A percentile compares a stretch with the other conserved stretches of the same genome.
These are phyloP conservation scores for Cochlearius cochlearius DNA, from an alignment of 2,113 vertebrate genomes.

Conservation along the genomic window DNA sequence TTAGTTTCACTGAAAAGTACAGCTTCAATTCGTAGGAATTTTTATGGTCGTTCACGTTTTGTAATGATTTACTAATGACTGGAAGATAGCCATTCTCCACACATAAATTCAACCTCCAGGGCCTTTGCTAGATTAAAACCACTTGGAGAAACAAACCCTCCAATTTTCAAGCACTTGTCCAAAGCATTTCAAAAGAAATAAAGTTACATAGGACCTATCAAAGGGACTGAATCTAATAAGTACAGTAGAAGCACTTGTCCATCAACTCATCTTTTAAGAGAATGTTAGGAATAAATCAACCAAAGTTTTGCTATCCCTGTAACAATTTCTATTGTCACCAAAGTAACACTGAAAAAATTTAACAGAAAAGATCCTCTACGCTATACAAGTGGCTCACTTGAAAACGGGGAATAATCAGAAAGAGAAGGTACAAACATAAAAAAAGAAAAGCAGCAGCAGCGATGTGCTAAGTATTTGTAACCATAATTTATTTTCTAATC, in stretches of 20 bases:
- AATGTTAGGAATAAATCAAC: neutral
- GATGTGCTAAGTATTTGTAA: neutral
- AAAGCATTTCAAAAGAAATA: neutral
- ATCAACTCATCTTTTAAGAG: neutral
- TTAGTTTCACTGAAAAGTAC: neutral
- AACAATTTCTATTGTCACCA: neutral
- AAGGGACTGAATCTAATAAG: neutral
- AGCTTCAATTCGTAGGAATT: neutral
- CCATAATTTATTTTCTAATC: neutral
- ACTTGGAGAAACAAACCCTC: neutral
- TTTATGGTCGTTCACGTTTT: neutral
- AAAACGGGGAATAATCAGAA: neutral
- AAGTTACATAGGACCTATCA: neutral
- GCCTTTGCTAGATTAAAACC: neutral
- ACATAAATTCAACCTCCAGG: neutral
- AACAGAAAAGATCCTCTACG: neutral
- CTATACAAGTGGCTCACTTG: neutral
- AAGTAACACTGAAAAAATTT: neutral
- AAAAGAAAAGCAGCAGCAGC: neutral
- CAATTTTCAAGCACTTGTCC: neutral
- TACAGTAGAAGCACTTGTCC: neutral
- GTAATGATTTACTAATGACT: neutral
- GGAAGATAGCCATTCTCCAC: neutral
- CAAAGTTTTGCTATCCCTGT: neutral
- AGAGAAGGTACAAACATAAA: neutral